Evolutionary conservation across 1,140 invertebrate species (phyloP), one percentile per base, ranked within the genome.

Genomic region (Aleiodes sp.): DNA sequence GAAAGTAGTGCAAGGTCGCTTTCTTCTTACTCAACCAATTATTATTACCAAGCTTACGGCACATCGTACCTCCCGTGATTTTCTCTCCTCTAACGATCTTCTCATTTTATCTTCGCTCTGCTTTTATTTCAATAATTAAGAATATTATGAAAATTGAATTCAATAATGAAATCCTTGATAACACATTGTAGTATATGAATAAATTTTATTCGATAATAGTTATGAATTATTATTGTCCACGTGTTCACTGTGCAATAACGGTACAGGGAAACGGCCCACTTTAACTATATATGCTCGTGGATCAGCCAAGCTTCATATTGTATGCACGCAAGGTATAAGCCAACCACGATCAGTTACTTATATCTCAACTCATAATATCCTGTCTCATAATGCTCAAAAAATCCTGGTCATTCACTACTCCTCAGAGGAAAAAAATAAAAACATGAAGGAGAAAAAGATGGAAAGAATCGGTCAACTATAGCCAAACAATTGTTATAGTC

Each of bases 1-100:
- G 78, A 80, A 80, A 80, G 78, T 80, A 76, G 78, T 76, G 78
- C 78, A 80, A 80, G 78, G 78, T 70, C 78, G 78, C 78, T 80
- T 80, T 80, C 78, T 80, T 80, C 78, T 80, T 80, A 79, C 76
- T 78, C 76, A 79, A 80, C 76, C 74, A 76, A 78, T 75, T 80
- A 78, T 75, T 80, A 80, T 31, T 29, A 59, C 76, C 29, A 33
- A 65, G 66, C 28, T 57, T 43, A 65, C 59, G 31, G 59, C 70
- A 57, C 21, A 59, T 29, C 12, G 28, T 59, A 31, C 28, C 24
- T 33, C 56, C 24, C 24, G n/a, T 16, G 12, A 59, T 59, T 59
- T 29, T 59, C 56, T 31, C 26, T 59, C 14, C 14, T 41, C 35
- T 29, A 33, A 46, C n/a, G n/a, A n/a, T n/a, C n/a, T 16, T n/a